Evolutionary conservation across 2,797 vertebrate species (phyloP).

Genomic region (Anguilla pacifica): DNA sequence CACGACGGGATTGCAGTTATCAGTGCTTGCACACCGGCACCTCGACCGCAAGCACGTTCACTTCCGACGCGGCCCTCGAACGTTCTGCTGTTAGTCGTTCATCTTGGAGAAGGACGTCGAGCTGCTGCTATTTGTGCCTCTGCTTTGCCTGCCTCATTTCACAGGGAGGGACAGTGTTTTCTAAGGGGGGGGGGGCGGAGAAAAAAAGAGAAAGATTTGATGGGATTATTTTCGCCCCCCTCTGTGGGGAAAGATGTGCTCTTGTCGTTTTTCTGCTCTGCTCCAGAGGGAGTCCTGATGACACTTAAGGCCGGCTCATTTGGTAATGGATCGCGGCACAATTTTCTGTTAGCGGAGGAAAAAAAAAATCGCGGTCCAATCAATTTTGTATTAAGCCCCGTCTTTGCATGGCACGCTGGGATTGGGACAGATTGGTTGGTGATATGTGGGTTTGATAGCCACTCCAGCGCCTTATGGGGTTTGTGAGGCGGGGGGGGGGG

Average conservation of each 20-base stretch:
- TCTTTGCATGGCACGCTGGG: conserved; percentile 9
- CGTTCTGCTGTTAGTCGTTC: not conserved
- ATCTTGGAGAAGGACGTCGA: too few species aligned
- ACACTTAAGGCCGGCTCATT: conserved; percentile 44
- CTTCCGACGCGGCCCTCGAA: not conserved
- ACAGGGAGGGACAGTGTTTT: not conserved
- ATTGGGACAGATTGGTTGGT: conserved; percentile 24
- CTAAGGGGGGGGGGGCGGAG: not conserved
- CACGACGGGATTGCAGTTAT: not conserved
- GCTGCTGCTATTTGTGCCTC: not conserved
- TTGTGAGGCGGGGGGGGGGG: not conserved
- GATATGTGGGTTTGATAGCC: conserved; percentile 35
- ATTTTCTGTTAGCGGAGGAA: conserved; percentile 31
- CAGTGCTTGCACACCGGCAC: not conserved
- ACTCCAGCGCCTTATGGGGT: conserved; percentile 38
- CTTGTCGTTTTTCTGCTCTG: conserved; percentile 38
- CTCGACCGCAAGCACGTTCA: not conserved
- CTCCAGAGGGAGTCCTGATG: conserved; percentile 33
- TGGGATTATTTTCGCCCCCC: conserved; percentile 51
- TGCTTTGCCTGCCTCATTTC: too few species aligned
- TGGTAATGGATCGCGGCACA: conserved; percentile 36
- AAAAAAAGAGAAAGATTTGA: conserved; percentile 15
- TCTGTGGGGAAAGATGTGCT: conserved; percentile 48
- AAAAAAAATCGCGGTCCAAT: conserved; percentile 13
- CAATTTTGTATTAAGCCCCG: conserved; percentile 13